A percentile compares a stretch with the other conserved stretches of the same genome.
Conservation (phyloP, 2,888 invertebrate species). For the Drosophila recens region DNA sequence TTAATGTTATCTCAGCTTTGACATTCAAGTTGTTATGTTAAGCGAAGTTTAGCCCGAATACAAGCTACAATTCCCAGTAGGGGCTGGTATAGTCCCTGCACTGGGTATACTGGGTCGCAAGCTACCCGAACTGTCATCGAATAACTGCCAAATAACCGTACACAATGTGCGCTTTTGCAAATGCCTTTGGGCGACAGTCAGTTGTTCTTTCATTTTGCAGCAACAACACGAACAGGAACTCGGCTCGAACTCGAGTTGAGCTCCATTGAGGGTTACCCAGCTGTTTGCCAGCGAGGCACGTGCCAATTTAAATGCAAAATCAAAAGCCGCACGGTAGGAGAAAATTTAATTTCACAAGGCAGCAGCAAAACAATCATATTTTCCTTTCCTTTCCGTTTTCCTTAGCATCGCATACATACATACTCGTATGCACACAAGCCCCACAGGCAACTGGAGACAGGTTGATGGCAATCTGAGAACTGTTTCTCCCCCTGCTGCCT, state of each 20-base stretch:
- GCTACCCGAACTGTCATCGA: slow-evolving; percentile 31
- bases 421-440: slow-evolving; percentile 27
- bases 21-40: slow-evolving; percentile 18
- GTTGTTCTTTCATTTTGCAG: slow-evolving; percentile 57
- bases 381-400: slow-evolving; percentile 39
- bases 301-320: slow-evolving; percentile 80
- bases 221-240: slow-evolving; percentile 10
- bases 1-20: slow-evolving; percentile 7
- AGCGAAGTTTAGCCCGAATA: slow-evolving; percentile 23
- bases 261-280: slow-evolving; percentile 53
- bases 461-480: background rate
- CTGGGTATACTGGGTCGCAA: slow-evolving; percentile 15
- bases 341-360: slow-evolving; percentile 74
- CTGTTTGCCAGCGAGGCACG: slow-evolving; percentile 74
- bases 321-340: slow-evolving; percentile 59
- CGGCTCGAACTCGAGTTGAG: slow-evolving; percentile 5
- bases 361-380: slow-evolving; percentile 72
- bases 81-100: slow-evolving; percentile 2
- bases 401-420: slow-evolving; percentile 4
- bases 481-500: slow-evolving; percentile 35
- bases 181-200: slow-evolving; percentile 48
- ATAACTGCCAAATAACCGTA: slow-evolving; percentile 54
- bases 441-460: slow-evolving; percentile 18
- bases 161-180: slow-evolving; percentile 31
- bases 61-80: slow-evolving; percentile 21